A percentile compares a stretch with the other conserved stretches of the same genome.
Conservation (phyloP, 2,113 vertebrate species). For the Mirounga angustirostris region DNA sequence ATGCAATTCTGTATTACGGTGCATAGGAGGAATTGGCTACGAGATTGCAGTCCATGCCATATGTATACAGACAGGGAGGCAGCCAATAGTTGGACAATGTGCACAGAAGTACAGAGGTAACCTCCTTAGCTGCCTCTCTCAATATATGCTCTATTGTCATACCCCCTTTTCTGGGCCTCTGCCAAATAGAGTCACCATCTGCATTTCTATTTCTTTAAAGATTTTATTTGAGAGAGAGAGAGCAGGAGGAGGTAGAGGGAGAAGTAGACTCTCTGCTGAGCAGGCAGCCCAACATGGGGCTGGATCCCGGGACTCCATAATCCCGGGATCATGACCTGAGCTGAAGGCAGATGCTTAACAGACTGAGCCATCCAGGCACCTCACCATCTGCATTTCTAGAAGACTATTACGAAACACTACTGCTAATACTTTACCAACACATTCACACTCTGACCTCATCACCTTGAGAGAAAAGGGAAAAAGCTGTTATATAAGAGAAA, state of each 20-base stretch:
- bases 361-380: neutral
- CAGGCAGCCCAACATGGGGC: neutral
- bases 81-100: neutral
- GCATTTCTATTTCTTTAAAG: neutral
- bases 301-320: neutral
- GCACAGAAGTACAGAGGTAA: fast-evolving
- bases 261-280: neutral
- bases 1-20: neutral
- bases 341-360: neutral
- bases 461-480: neutral
- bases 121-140: neutral
- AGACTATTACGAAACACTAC: neutral
- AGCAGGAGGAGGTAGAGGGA: neutral
- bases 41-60: neutral
- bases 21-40: neutral
- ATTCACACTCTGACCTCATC: neutral
- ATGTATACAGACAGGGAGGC: neutral
- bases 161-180: neutral
- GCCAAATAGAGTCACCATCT: neutral
- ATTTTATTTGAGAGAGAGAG: neutral
- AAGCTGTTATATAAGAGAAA: neutral
- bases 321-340: neutral
- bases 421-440: neutral
- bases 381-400: neutral
- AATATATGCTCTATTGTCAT: no score